Evolutionary conservation across 2,888 invertebrate species (phyloP).

Genomic region (Polietes domitor): DNA sequence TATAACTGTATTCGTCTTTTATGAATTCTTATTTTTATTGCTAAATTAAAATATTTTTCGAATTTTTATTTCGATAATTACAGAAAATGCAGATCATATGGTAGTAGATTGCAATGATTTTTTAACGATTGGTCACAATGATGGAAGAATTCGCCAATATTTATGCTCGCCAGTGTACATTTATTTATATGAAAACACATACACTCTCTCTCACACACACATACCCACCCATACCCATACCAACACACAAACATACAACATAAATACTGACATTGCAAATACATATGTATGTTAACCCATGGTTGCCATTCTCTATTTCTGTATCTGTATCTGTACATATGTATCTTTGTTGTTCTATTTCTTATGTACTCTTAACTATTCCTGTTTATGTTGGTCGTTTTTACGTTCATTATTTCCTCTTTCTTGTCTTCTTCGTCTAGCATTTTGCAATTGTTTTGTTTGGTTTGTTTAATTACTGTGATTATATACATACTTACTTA

Average conservation of each 20-base stretch:
- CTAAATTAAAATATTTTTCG: no score
- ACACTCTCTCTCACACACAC: not conserved
- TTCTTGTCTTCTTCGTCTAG: not conserved
- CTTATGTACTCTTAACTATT: not conserved
- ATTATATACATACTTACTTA: not conserved
- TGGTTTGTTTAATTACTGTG: not conserved
- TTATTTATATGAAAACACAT: not conserved
- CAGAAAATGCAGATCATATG: no score
- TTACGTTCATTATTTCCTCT: not conserved
- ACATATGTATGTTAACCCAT: conserved; percentile 22
- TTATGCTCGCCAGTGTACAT: no score
- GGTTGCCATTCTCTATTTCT: not conserved
- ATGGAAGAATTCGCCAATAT: no score
- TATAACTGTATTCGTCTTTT: no score
- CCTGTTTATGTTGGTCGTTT: not conserved
- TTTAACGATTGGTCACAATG: no score
- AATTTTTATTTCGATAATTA: no score
- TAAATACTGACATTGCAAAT: no score
- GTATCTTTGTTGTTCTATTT: not conserved
- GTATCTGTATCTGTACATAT: conserved; percentile 2
- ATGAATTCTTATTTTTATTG: no score
- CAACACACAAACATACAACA: not conserved
- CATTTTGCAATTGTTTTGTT: conserved; percentile 14
- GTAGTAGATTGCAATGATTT: no score
- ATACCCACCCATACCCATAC: not conserved